These are phyloP conservation scores for Rhinoderma darwinii DNA, from an alignment of 2,113 vertebrate species.

Conservation along the genomic window DNA sequence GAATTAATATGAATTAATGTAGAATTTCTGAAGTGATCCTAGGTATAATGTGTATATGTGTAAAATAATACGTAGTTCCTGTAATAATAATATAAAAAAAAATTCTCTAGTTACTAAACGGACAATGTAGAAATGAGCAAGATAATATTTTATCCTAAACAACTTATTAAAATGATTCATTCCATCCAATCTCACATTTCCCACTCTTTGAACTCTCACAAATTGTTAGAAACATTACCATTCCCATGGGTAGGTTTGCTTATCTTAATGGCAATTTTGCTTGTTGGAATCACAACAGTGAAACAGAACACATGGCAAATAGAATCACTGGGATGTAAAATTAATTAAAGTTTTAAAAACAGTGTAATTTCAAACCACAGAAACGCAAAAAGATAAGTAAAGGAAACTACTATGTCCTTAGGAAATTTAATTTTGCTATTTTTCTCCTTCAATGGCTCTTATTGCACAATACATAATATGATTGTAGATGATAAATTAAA, in stretches of 20 bases:
- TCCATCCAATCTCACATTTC: conserved; percentile 24
- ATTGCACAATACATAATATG: neutral
- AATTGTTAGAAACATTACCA: conserved; percentile 50
- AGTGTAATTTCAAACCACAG: conserved; percentile 35
- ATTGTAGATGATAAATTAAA: conserved; percentile 4
- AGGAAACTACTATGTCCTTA: neutral
- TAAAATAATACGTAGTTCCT: neutral
- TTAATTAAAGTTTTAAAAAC: conserved; percentile 57
- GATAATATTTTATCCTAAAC: conserved; percentile 19
- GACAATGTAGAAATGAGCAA: neutral
- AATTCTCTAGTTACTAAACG: neutral
- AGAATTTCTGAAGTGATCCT: neutral
- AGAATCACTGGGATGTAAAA: conserved; percentile 56
- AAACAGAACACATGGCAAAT: conserved; percentile 48
- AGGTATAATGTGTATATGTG: neutral
- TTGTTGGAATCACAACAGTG: conserved; percentile 48
- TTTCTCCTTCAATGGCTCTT: conserved; percentile 3
- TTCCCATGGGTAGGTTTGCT: conserved; percentile 56
- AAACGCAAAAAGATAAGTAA: conserved; percentile 30
- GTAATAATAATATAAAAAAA: neutral
- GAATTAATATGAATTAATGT: neutral
- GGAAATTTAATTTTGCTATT: conserved; percentile 25
- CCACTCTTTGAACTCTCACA: conserved; percentile 31
- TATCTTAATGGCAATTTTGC: conserved; percentile 53
- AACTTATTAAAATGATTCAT: conserved; percentile 48